Conservation (phyloP, 2,113 vertebrate genomes). For the Muscicapa adusta region DNA sequence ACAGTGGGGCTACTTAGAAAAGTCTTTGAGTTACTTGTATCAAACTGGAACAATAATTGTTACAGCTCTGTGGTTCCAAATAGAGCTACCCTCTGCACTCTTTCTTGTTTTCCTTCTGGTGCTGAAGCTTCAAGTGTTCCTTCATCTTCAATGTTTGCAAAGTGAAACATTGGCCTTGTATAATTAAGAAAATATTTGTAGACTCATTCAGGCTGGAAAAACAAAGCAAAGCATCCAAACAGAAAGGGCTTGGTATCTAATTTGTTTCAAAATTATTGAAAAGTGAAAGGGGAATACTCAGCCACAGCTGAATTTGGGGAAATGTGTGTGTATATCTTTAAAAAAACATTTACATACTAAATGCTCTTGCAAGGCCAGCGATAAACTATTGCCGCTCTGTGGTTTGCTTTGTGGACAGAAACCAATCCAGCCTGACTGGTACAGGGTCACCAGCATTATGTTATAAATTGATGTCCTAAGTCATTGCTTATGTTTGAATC, state of each 20-base stretch:
- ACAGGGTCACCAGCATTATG: conserved; percentile 61
- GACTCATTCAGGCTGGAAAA: conserved; percentile 60
- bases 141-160: conserved; percentile 64
- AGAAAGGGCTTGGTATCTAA: conserved; percentile 51
- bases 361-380: conserved; percentile 40
- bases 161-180: conserved; percentile 62
- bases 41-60: conserved; percentile 63
- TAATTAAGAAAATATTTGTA: conserved; percentile 43
- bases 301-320: conserved; percentile 20
- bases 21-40: conserved; percentile 54
- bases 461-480: conserved; percentile 51
- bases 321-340: not conserved
- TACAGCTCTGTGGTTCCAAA: conserved; percentile 55
- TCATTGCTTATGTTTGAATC: conserved; percentile 57
- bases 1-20: conserved; percentile 34
- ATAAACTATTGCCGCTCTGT: not conserved
- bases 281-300: conserved; percentile 6
- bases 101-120: conserved; percentile 71
- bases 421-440: conserved; percentile 46
- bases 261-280: conserved; percentile 43
- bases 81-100: conserved; percentile 61
- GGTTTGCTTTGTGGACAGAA: conserved; percentile 33
- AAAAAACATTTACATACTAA: not conserved
- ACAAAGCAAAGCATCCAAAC: conserved; percentile 27
- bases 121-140: conserved; percentile 74